A percentile compares a stretch with the other conserved stretches of the same genome.
Conservation (phyloP, 2,888 invertebrate species). For the Mimachlamys varia region DNA sequence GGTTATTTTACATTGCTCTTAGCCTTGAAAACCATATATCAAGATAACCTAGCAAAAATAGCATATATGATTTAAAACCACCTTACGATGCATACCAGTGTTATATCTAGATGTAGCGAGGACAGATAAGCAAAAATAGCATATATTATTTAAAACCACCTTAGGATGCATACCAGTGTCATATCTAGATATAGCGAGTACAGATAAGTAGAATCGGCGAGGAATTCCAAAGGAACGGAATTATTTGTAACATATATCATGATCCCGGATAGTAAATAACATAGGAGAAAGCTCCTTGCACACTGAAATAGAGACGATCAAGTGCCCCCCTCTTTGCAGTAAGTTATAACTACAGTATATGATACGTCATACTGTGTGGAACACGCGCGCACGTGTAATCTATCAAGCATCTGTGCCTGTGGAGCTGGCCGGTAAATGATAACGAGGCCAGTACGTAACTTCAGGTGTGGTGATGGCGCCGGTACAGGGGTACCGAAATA, state of each 20-base stretch:
- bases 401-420: not conserved
- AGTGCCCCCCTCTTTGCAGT: not conserved
- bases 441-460: not conserved
- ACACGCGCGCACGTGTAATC: slow-evolving; percentile 28
- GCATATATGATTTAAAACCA: not conserved
- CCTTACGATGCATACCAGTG: not conserved
- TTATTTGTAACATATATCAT: not conserved
- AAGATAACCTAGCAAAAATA: not conserved
- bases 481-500: too few relatives aligned
- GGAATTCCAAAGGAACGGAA: not conserved
- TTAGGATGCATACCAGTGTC: not conserved
- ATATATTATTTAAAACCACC: not conserved
- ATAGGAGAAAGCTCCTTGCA: not conserved
- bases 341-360: not conserved
- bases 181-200: not conserved
- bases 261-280: not conserved
- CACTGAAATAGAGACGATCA: not conserved
- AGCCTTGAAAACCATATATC: not conserved
- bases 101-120: not conserved
- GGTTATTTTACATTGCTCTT: too few relatives aligned
- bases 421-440: not conserved
- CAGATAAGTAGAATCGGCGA: not conserved
- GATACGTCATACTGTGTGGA: not conserved
- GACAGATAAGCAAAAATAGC: not conserved
- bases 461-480: not conserved